These are phyloP conservation scores for Solen grandis DNA, from an alignment of 1,140 invertebrate species.

Conservation along the genomic window DNA sequence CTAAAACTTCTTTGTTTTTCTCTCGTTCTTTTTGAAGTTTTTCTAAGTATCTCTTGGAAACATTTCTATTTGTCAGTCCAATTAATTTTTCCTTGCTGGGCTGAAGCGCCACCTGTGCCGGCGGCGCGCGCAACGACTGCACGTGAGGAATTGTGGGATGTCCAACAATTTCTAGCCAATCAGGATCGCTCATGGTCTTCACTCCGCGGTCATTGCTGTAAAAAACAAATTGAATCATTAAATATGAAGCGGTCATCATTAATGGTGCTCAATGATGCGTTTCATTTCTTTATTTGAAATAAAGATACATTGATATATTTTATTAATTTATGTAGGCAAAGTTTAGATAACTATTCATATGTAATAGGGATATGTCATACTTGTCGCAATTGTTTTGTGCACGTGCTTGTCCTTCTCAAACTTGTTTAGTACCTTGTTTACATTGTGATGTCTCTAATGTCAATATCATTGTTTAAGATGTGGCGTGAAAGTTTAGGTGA, in stretches of 20 bases:
- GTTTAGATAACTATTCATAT: no score
- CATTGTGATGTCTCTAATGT: no score
- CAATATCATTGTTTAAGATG: no score
- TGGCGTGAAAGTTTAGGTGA: no score
- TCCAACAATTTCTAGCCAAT: conserved; percentile 48
- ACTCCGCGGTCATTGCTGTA: conserved; percentile 46
- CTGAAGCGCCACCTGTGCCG: conserved; percentile 43
- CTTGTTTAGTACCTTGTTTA: no score
- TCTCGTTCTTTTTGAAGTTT: conserved; percentile 53
- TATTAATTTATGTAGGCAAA: no score
- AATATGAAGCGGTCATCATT: not conserved
- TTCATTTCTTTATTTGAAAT: no score
- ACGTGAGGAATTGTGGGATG: conserved; percentile 52
- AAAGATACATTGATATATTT: no score
- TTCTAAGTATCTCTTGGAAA: conserved; percentile 30
- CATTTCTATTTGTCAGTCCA: conserved; percentile 25
- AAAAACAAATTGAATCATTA: not conserved
- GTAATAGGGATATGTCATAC: no score
- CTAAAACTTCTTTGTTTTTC: conserved; percentile 44
- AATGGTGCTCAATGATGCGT: no score
- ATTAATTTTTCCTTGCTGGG: conserved; percentile 35
- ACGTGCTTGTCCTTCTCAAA: no score
- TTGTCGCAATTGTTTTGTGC: no score
- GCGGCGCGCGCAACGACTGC: conserved; percentile 50
- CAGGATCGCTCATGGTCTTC: conserved; percentile 34